Conservation (phyloP, 1,140 invertebrate genomes). For the Holotrichia oblita region DNA sequence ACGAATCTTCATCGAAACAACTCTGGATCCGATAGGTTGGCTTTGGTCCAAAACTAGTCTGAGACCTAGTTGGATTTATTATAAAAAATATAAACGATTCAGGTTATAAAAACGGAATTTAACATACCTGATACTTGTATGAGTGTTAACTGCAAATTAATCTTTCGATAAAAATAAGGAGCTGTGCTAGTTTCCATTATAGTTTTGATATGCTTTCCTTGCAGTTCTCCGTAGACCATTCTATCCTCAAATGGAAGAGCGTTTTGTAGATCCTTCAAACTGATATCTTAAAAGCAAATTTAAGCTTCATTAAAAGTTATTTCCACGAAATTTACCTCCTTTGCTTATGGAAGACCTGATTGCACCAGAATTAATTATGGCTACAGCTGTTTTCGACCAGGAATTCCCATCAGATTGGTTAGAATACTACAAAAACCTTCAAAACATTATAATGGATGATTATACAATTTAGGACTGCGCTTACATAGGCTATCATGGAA, state of each 20-base stretch:
- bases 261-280: slow-evolving; percentile 65
- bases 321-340: slow-evolving; percentile 60
- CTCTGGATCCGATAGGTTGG: not conserved
- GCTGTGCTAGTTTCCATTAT: slow-evolving; percentile 62
- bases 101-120: too few species aligned
- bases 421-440: not conserved
- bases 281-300: slow-evolving; percentile 57
- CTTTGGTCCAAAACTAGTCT: not conserved
- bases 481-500: slow-evolving; percentile 67
- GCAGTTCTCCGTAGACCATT: slow-evolving; percentile 64
- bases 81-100: too few species aligned
- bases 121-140: slow-evolving; percentile 61
- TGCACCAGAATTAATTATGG: slow-evolving; percentile 76
- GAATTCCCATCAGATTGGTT: slow-evolving; percentile 47
- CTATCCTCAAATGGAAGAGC: slow-evolving; percentile 68
- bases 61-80: too few species aligned
- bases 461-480: not conserved
- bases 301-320: not conserved
- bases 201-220: slow-evolving; percentile 63
- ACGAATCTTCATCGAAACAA: slow-evolving; percentile 59
- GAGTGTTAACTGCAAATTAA: slow-evolving; percentile 63
- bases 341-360: slow-evolving; percentile 69
- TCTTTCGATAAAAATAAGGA: slow-evolving; percentile 52
- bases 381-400: slow-evolving; percentile 77
- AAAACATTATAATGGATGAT: not conserved